Evolutionary conservation across 2,113 vertebrate genomes (phyloP), one percentile per base, ranked within the genome.

Genomic region (Centropus bengalensis): DNA sequence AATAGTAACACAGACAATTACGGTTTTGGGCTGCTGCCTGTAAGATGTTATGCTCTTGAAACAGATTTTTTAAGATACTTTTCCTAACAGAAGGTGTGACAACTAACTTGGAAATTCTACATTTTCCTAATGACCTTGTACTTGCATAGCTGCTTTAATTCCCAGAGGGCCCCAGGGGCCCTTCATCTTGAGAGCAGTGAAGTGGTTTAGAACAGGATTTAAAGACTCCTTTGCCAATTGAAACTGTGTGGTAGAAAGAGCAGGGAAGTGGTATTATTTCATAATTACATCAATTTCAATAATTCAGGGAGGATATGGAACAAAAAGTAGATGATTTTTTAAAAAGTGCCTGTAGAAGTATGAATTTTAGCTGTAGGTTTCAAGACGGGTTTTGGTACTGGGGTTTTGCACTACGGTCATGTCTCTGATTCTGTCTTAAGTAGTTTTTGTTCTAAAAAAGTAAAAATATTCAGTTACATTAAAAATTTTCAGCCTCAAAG

Each of bases 131-230:
- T 64, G 64, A 91, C 36, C 69, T 96, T 88, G 83, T 52, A 88
- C 64, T 92, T 94, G 77, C 83, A 79, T 52, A 68, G 60, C 27
- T 64, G 21, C 77, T 45, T 93, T 68, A 86, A 71, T 81, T n/a
- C 58, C 17, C 36, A 49, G 77, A 89, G 27, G 28, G 32, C 66
- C 62, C 20, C 45, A 44, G 26, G 81, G 73, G 58, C 33, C 81
- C 73, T 95, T 87, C 80, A 94, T 75, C n/a, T 84, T 82, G 93
- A 96, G 30, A 74, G 42, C 67, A 86, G n/a, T 28, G 45, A 86
- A 88, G 45, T 80, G 27, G 27, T 93, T 95, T 88, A 82, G 58
- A 71, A 60, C n/a, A 84, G 47, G 44, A 71, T 71, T 49, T 54
- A 78, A 92, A 89, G 66, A 92, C 92, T 85, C 66, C 54, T 92